Percentiles rank a stretch among this genome's conserved stretches.
Evolutionary conservation across 2,113 vertebrate species (phyloP).

Genomic region (Pogona vitticeps): DNA sequence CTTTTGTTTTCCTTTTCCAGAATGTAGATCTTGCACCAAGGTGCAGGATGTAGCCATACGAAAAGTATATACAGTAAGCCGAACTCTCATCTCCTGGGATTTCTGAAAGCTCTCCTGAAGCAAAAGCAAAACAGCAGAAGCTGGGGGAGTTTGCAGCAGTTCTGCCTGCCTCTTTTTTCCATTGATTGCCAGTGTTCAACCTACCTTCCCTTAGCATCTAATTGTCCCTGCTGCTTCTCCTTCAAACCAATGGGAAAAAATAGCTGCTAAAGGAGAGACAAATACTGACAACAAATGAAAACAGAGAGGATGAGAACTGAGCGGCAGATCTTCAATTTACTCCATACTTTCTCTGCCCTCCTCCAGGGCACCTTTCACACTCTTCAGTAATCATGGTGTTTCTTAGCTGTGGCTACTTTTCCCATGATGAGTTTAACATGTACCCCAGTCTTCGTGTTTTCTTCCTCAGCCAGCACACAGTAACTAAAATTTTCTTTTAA

Average conservation of each 20-base stretch:
- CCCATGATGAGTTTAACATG: background rate
- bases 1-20: too few species aligned
- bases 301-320: background rate
- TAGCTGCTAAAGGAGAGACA: background rate
- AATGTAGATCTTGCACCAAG: background rate
- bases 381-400: background rate
- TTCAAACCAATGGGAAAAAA: background rate
- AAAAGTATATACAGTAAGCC: too few species aligned
- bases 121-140: too few species aligned
- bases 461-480: background rate
- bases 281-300: background rate
- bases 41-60: too few species aligned
- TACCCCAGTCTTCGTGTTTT: background rate
- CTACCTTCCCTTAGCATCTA: background rate
- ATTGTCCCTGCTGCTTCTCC: background rate
- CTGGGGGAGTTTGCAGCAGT: background rate
- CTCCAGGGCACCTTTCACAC: background rate
- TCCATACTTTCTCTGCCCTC: background rate
- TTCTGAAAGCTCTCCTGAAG: too few species aligned
- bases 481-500: background rate
- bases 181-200: background rate
- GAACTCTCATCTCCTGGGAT: too few species aligned
- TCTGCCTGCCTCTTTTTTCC: background rate
- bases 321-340: background rate
- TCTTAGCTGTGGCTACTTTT: background rate